phyloP scores from a whole-genome alignment of 1,140 invertebrate species.

The Macrotrachela quadricornifera region DNA sequence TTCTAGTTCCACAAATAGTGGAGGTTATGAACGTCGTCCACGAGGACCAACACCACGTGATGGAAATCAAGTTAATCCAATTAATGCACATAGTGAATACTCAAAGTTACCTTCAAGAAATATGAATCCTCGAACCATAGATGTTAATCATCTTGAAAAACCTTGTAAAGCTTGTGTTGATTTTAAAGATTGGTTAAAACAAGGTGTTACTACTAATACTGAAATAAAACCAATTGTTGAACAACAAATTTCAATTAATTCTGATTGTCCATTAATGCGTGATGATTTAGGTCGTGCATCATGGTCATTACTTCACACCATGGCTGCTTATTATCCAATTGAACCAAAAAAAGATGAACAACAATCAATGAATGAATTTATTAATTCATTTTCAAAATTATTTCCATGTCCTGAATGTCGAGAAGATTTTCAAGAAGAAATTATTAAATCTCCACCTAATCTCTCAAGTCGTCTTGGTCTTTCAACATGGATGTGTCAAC shows the following conservation, averaged over 20 bases:
- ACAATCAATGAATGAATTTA: constrained; percentile 55
- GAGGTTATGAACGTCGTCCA: too few species aligned
- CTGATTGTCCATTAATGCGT: constrained; percentile 28
- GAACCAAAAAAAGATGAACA: constrained; percentile 51
- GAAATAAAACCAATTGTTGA: too few species aligned
- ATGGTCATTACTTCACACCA: constrained; percentile 85
- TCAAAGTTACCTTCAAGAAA: too few species aligned
- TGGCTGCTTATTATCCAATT: constrained; percentile 80
- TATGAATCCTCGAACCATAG: too few species aligned
- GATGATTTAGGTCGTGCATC: constrained; percentile 36
- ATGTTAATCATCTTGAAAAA: too few species aligned
- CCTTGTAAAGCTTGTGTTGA: constrained; percentile 3
- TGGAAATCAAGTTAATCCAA: too few species aligned
- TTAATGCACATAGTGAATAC: too few species aligned
- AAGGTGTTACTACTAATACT: not conserved
- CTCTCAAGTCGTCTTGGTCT: constrained; percentile 47
- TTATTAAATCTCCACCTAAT: constrained; percentile 49
- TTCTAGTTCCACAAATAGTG: too few species aligned
- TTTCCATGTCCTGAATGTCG: constrained; percentile 87
- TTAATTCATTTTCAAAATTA: constrained; percentile 62
- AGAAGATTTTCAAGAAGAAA: constrained; percentile 56
- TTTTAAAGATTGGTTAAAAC: constrained; percentile 7
- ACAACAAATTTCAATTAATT: not conserved
- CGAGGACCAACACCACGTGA: too few species aligned
- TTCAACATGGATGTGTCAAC: constrained; percentile 68